A percentile compares a stretch with the other conserved stretches of the same genome.
phyloP scores from a whole-genome alignment of 2,888 invertebrate genomes.

The Kryphioiulus occultus region DNA sequence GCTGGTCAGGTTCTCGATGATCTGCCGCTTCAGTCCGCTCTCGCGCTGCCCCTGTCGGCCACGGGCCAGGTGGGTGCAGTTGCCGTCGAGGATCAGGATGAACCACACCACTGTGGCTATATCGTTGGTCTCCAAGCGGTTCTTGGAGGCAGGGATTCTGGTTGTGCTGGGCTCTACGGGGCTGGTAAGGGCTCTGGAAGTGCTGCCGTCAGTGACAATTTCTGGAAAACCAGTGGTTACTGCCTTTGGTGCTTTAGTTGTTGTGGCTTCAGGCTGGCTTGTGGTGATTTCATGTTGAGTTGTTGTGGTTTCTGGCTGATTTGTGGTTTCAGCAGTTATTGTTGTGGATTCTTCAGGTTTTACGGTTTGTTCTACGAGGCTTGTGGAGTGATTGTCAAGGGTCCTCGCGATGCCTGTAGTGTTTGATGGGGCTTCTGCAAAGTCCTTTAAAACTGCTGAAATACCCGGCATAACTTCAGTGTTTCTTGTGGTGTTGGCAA shows the following conservation, averaged over 20 bases:
- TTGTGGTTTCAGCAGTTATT: neutral
- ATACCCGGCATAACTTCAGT: neutral
- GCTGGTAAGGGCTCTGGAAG: neutral
- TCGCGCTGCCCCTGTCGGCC: neutral
- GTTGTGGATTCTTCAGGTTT: no score
- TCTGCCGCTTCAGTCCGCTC: neutral
- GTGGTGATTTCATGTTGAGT: neutral
- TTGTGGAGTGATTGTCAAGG: no score
- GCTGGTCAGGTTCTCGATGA: neutral
- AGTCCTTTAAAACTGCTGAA: neutral
- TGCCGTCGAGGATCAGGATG: constrained; percentile 50
- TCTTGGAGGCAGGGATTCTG: neutral
- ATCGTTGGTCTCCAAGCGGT: neutral
- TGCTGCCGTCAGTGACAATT: neutral
- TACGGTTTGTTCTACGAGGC: no score
- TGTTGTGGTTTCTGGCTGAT: neutral
- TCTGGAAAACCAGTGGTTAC: neutral
- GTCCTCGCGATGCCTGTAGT: no score
- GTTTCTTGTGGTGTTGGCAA: neutral
- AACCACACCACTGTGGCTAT: constrained; percentile 39
- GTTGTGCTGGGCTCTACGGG: neutral
- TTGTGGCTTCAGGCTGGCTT: neutral
- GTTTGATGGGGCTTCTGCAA: neutral
- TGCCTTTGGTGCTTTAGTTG: neutral
- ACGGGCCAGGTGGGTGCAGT: constrained; percentile 46